Conservation (phyloP, 1,140 invertebrate species). For the Pogonus chalceus region DNA sequence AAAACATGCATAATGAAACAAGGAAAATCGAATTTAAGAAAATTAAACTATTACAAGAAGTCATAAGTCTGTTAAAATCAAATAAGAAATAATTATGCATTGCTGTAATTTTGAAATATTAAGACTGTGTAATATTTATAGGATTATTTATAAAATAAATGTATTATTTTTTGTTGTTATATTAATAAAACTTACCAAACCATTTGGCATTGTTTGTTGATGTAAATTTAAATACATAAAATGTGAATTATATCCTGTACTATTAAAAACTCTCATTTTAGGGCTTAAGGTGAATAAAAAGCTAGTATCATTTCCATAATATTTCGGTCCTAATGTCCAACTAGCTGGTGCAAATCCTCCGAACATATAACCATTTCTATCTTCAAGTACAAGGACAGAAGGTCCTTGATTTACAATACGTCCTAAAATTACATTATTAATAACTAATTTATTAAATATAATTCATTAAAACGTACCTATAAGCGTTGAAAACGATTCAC, state of each 20-base stretch:
- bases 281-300: constrained; percentile 78
- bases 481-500: constrained; percentile 74
- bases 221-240: constrained; percentile 84
- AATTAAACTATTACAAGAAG: not conserved
- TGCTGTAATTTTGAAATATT: not conserved
- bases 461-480: constrained; percentile 46
- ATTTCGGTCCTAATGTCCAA: constrained; percentile 64
- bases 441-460: constrained; percentile 31
- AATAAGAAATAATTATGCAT: not conserved
- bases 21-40: not conserved
- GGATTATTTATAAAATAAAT: not conserved
- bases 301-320: constrained; percentile 57
- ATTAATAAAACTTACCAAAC: constrained; percentile 52
- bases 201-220: constrained; percentile 86
- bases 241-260: constrained; percentile 77
- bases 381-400: constrained; percentile 66
- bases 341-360: constrained; percentile 72
- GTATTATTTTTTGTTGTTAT: not conserved
- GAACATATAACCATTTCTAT: constrained; percentile 74
- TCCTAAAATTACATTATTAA: constrained; percentile 34
- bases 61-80: not conserved
- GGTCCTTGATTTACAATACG: constrained; percentile 68
- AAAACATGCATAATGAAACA: not conserved
- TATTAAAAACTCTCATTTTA: constrained; percentile 60
- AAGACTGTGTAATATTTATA: not conserved